Percentiles rank a stretch among this genome's conserved stretches.
Conservation (phyloP, 2,888 invertebrate genomes). For the Hoplodrina ambigua region DNA sequence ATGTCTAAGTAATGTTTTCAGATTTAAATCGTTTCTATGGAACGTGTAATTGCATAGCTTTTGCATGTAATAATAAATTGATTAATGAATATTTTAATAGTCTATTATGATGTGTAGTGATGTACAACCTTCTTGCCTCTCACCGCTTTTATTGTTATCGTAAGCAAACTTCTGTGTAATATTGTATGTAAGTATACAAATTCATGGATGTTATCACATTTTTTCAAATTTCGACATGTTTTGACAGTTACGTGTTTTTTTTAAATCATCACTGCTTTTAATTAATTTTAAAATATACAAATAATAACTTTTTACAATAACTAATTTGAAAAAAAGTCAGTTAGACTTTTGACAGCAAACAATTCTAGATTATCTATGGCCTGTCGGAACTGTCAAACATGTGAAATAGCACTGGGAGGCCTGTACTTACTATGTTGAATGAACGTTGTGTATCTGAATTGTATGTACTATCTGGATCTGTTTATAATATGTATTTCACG, state of each 20-base stretch:
- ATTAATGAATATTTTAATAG: constrained; percentile 50
- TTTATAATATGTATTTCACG: constrained; percentile 79
- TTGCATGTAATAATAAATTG: constrained; percentile 65
- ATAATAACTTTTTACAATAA: not conserved
- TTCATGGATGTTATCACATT: constrained; percentile 40
- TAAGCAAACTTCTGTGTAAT: constrained; percentile 56
- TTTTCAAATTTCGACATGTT: constrained; percentile 19
- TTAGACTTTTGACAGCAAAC: not conserved
- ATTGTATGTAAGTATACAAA: constrained; percentile 33
- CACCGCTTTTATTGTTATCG: constrained; percentile 74
- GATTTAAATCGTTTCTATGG: constrained; percentile 63
- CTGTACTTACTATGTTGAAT: constrained; percentile 66
- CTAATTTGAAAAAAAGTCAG: not conserved
- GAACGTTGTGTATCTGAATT: constrained; percentile 54
- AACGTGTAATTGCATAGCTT: constrained; percentile 73
- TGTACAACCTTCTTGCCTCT: constrained; percentile 78
- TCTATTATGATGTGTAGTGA: constrained; percentile 62
- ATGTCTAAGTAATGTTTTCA: constrained; percentile 65
- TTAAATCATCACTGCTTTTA: constrained; percentile 14
- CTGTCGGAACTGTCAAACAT: constrained; percentile 47
- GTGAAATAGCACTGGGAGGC: constrained; percentile 38
- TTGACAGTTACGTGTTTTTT: constrained; percentile 32
- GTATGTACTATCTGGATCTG: constrained; percentile 73
- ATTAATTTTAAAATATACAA: not conserved
- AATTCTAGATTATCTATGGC: not conserved